Evolutionary conservation across 2,888 invertebrate genomes (phyloP), one percentile per base, ranked within the genome.

Genomic region (Netelia melanura): DNA sequence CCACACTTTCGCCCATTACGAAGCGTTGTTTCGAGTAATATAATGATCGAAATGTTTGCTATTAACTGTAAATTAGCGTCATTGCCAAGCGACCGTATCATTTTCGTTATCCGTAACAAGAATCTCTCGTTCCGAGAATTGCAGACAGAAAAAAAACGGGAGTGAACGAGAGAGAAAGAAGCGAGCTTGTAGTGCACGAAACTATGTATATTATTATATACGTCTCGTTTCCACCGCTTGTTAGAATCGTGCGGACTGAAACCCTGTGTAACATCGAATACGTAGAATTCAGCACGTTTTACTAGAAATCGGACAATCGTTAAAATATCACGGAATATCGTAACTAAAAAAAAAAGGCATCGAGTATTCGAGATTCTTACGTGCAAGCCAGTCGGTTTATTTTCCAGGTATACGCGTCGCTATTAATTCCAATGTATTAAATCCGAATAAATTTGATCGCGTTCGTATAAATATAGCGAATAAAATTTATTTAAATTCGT

Each of bases 1-100:
- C 78, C 64, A 83, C 77, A 81, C 86, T 68, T 78, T 58, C 21
- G 21, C 0, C 58, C 17, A 2, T 58, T 21, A 17, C 58, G 21
- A 67, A 58, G 21, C 77, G 68, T 72, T 71, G 72, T 56, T 61
- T 58, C 65, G 61, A 71, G 77, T 77, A 77, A 65, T 58, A 52
- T 77, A 82, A 65, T 58, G 48, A 78, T 78, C 11, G 30, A 61
- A 61, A 71, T 44, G 61, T 78, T 58, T 30, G 30, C 78, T 65
- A 70, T 82, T 77, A 82, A 64, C 71, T 61, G 52, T n/a, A 65
- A 82, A 82, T 82, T 82, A 82, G 82, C 67, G 64, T 8, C 52
- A 30, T 71, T 10, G 25, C n/a, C 52, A 25, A 11, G 64, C 38
- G 38, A 48, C 72, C 8, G 65, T 72, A 21, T 71, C 30, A 52